phyloP scores from a whole-genome alignment of 2,888 invertebrate genomes.

The Entomobrya proxima region DNA sequence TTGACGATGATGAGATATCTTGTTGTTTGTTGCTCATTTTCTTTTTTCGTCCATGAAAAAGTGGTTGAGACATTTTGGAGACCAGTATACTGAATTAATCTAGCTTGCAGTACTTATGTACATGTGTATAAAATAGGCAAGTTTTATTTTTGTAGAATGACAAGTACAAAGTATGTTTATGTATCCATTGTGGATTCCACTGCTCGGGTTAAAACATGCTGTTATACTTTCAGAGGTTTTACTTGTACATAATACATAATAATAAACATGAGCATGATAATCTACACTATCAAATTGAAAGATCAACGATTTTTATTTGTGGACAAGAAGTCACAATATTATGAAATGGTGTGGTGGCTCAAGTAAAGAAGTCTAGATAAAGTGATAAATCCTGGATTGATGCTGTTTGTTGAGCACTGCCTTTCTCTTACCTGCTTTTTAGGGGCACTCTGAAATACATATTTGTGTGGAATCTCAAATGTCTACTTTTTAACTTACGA shows the following conservation, averaged over 20 bases:
- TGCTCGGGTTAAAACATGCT: background rate
- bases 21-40: slow-evolving; percentile 49
- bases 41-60: slow-evolving; percentile 32
- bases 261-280: slow-evolving; percentile 41
- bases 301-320: slow-evolving; percentile 63
- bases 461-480: slow-evolving; percentile 42
- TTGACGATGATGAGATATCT: slow-evolving; percentile 47
- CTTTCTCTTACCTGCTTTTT: background rate
- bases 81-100: background rate
- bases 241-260: background rate
- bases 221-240: slow-evolving; percentile 37
- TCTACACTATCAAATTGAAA: slow-evolving; percentile 51
- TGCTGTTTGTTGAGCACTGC: background rate
- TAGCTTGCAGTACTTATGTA: background rate
- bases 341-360: slow-evolving; percentile 5
- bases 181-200: background rate
- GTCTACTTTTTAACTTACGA: slow-evolving; percentile 19
- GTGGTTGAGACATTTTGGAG: slow-evolving; percentile 65
- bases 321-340: slow-evolving; percentile 64
- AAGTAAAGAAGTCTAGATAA: slow-evolving; percentile 33
- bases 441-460: slow-evolving; percentile 49
- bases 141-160: background rate
- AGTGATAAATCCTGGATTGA: slow-evolving; percentile 52
- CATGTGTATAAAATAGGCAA: background rate
- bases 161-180: slow-evolving; percentile 16